A percentile compares a stretch with the other conserved stretches of the same genome.
Evolutionary conservation across 2,888 invertebrate genomes (phyloP).

Genomic region (Periphyllus acericola): DNA sequence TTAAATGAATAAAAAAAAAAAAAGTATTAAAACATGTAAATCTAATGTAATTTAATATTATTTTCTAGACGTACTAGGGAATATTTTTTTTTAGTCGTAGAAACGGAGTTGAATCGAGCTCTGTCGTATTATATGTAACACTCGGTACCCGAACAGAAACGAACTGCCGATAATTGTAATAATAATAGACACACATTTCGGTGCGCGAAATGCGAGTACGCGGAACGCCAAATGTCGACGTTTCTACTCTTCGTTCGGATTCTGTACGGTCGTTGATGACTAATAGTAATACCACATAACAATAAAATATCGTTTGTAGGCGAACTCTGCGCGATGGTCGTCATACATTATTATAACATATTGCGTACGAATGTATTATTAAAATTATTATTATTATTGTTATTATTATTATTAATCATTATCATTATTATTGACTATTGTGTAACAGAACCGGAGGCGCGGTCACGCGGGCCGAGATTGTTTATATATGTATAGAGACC

Average conservation of each 20-base stretch:
- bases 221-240: background rate
- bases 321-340: background rate
- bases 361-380: too few relatives aligned
- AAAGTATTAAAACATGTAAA: slow-evolving; percentile 28
- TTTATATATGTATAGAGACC: background rate
- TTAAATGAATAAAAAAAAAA: slow-evolving; percentile 10
- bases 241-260: background rate
- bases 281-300: background rate
- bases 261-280: background rate
- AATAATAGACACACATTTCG: background rate
- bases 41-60: background rate
- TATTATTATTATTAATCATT: too few relatives aligned
- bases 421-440: too few relatives aligned
- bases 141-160: background rate
- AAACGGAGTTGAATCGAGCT: background rate
- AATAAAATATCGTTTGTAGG: background rate
- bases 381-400: too few relatives aligned
- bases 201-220: background rate
- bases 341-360: background rate
- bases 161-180: background rate
- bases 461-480: background rate
- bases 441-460: background rate
- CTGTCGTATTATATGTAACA: background rate
- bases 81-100: background rate
- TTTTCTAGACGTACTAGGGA: background rate